Percentiles rank a stretch among this genome's conserved stretches.
These are phyloP conservation scores for Phoxinus phoxinus DNA, from an alignment of 2,113 vertebrate species.

Conservation along the genomic window DNA sequence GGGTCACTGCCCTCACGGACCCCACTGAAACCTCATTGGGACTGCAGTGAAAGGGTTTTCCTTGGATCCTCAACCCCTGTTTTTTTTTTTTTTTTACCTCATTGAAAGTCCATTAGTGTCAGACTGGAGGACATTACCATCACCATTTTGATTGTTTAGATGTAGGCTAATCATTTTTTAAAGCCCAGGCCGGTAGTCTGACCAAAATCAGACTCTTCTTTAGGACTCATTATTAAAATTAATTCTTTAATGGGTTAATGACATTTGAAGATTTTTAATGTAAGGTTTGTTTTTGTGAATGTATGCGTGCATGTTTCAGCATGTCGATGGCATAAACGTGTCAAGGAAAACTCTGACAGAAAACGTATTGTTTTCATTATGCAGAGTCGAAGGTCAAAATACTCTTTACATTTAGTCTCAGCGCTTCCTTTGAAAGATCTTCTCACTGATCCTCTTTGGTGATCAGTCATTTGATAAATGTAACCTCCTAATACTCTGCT, in stretches of 20 bases:
- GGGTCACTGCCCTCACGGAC: slow-evolving; percentile 30
- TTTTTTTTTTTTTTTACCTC: slow-evolving; percentile 63
- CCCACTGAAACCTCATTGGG: slow-evolving; percentile 31
- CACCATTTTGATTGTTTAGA: slow-evolving; percentile 61
- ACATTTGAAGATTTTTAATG: slow-evolving; percentile 67
- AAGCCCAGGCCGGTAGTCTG: slow-evolving; percentile 41
- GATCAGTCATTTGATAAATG: slow-evolving; percentile 46
- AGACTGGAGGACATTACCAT: slow-evolving; percentile 65
- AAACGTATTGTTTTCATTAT: too few species aligned
- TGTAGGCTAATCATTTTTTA: slow-evolving; percentile 63
- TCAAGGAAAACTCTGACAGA: slow-evolving; percentile 67
- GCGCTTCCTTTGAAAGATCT: slow-evolving; percentile 30
- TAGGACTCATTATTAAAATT: slow-evolving; percentile 67
- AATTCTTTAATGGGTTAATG: slow-evolving; percentile 79
- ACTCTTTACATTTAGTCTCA: slow-evolving; percentile 51
- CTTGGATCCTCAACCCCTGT: slow-evolving; percentile 44
- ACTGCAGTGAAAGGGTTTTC: slow-evolving; percentile 32
- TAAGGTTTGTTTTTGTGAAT: slow-evolving; percentile 34
- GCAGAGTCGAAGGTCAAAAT: neutral
- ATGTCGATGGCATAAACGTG: neutral
- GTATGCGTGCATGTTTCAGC: neutral
- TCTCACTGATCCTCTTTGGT: slow-evolving; percentile 17
- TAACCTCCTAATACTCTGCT: slow-evolving; percentile 28
- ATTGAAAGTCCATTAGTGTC: slow-evolving; percentile 82
- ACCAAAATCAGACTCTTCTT: slow-evolving; percentile 61